A percentile compares a stretch with the other conserved stretches of the same genome.
Conservation (phyloP, 2,888 invertebrate species). For the Trichacis sp. region DNA sequence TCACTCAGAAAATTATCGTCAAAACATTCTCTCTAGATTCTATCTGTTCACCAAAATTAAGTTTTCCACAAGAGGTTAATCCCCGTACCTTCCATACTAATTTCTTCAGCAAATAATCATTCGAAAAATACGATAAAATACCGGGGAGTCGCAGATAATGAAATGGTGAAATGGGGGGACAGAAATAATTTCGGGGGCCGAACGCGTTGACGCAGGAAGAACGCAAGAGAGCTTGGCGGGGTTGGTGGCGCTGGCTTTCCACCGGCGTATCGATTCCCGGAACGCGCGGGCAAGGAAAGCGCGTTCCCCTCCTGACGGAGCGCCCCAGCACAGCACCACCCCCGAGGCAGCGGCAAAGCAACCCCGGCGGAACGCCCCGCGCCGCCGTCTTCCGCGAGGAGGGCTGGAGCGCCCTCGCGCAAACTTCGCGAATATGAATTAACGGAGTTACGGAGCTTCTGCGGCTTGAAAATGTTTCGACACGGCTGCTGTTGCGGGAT, state of each 20-base stretch:
- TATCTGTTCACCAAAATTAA: no score
- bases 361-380: slow-evolving; percentile 41
- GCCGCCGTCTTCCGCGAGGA: slow-evolving; percentile 34
- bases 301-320: slow-evolving; percentile 23
- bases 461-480: slow-evolving; percentile 60
- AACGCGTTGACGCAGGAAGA: slow-evolving; percentile 35
- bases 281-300: slow-evolving; percentile 58
- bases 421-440: slow-evolving; percentile 68
- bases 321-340: slow-evolving; percentile 38
- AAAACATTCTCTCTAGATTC: no score
- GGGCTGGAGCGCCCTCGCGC: slow-evolving; percentile 14
- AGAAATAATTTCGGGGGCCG: slow-evolving; percentile 37
- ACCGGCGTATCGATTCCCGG: slow-evolving; percentile 66
- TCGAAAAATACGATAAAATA: no score
- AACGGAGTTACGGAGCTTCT: slow-evolving; percentile 66
- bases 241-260: slow-evolving; percentile 60
- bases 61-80: no score
- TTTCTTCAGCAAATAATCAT: no score
- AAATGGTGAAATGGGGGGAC: no score
- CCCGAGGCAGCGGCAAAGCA: slow-evolving; percentile 43
- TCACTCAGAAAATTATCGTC: no score
- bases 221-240: slow-evolving; percentile 47
- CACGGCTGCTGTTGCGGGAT: slow-evolving; percentile 25
- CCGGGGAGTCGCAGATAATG: no score
- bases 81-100: no score